These are phyloP conservation scores for Hermatobates lingyangjiaoensis DNA, from an alignment of 1,140 invertebrate species.

Conservation along the genomic window DNA sequence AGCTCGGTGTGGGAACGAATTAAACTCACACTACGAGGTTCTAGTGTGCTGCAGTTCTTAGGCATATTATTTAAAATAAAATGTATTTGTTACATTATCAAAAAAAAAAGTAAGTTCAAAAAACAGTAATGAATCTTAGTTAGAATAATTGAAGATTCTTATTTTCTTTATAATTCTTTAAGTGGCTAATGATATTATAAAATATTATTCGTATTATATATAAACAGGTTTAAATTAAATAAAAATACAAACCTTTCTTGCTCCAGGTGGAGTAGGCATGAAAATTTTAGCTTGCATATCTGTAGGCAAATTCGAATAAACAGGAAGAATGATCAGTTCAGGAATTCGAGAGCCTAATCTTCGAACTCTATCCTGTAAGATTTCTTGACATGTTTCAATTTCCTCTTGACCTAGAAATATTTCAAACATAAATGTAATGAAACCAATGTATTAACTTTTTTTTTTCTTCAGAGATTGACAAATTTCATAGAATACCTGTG, in stretches of 20 bases:
- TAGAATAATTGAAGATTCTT: not conserved
- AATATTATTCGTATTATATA: too few relatives aligned
- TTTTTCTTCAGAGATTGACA: conserved; percentile 92
- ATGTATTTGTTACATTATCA: too few relatives aligned
- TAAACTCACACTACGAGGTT: too few relatives aligned
- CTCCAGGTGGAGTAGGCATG: conserved; percentile 82
- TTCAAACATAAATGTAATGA: too few relatives aligned
- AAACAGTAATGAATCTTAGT: not conserved
- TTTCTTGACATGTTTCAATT: conserved; percentile 90
- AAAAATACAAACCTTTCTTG: conserved; percentile 49
- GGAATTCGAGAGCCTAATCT: conserved; percentile 80
- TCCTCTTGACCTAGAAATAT: conserved; percentile 35
- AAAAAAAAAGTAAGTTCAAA: too few relatives aligned
- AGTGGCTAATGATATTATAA: too few relatives aligned
- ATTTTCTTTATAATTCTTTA: too few relatives aligned
- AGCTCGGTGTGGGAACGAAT: too few relatives aligned
- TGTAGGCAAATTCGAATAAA: conserved; percentile 95
- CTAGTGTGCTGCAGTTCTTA: too few relatives aligned
- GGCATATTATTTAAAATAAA: too few relatives aligned
- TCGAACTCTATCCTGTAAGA: conserved; percentile 73
- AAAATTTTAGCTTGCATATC: conserved; percentile 99
- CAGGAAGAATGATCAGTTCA: conserved; percentile 85
- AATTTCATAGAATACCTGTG: too few relatives aligned
- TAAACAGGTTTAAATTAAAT: not conserved
- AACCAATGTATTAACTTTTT: conserved; percentile 82